Evolutionary conservation across 2,797 vertebrate species (phyloP).

Genomic region (Melanotaenia maccullochi): DNA sequence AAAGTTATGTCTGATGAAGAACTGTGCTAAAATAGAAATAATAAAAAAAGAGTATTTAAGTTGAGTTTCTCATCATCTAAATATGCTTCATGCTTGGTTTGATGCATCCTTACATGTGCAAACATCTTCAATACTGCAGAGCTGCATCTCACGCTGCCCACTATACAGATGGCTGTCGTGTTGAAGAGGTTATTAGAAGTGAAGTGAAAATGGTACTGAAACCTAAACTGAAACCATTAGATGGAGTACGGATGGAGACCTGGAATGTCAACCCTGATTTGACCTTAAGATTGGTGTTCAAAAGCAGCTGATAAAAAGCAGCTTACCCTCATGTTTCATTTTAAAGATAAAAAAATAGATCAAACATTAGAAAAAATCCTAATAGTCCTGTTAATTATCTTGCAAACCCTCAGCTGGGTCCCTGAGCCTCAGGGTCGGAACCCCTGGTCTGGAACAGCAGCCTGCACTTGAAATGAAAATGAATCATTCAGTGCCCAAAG

Average conservation of each 20-base stretch:
- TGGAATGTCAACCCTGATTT: too few species aligned
- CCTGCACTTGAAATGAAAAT: conserved; percentile 28
- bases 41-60: too few species aligned
- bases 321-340: not conserved
- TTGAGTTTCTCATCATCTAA: too few species aligned
- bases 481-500: conserved; percentile 22
- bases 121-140: too few species aligned
- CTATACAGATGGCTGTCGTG: too few species aligned
- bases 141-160: too few species aligned
- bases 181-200: too few species aligned
- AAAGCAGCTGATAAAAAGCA: not conserved
- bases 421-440: not conserved
- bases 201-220: not conserved
- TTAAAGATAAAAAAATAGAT: not conserved
- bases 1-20: too few species aligned
- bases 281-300: not conserved
- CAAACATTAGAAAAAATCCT: not conserved
- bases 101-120: too few species aligned
- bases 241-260: not conserved
- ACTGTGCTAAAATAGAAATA: too few species aligned
- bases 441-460: conserved; percentile 26
- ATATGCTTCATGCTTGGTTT: too few species aligned
- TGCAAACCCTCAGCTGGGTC: conserved; percentile 6
- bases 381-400: conserved; percentile 20
- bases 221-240: not conserved